A percentile compares a stretch with the other conserved stretches of the same genome.
Evolutionary conservation across 2,888 invertebrate species (phyloP).

Genomic region (Gasteruption jaculator): DNA sequence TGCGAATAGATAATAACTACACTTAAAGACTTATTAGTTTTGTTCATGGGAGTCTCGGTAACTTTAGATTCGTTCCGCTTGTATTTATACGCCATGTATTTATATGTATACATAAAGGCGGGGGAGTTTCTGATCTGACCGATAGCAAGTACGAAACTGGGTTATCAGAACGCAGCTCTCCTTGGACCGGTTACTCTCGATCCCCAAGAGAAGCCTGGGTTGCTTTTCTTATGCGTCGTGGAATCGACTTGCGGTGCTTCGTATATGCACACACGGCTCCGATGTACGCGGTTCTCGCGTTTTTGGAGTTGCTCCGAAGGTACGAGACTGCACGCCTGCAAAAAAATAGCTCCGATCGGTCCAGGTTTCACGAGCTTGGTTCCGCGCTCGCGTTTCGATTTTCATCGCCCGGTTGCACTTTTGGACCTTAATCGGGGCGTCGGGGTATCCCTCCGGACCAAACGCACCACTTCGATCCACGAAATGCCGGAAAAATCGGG

Average conservation of each 20-base stretch:
- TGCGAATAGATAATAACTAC: no score
- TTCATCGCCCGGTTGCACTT: no score
- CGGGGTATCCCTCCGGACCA: no score
- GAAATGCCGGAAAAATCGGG: background rate
- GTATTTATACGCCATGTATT: constrained; percentile 10
- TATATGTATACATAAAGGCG: constrained; percentile 25
- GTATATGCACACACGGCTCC: no score
- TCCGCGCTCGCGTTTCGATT: background rate
- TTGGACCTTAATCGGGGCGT: no score
- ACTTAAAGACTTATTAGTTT: no score
- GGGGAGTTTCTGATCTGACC: constrained; percentile 37
- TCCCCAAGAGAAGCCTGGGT: constrained; percentile 31
- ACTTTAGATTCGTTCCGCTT: constrained; percentile 34
- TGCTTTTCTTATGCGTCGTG: constrained; percentile 22
- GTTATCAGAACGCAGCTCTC: constrained; percentile 48
- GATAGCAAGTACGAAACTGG: constrained; percentile 44
- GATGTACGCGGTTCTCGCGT: no score
- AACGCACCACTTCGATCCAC: no score
- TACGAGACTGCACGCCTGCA: no score
- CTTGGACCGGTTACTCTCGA: constrained; percentile 43
- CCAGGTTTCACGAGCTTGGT: constrained; percentile 10
- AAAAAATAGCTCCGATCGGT: constrained; percentile 16
- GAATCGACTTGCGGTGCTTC: no score
- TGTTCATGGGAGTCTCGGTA: no score
- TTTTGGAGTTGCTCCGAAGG: no score